Base-by-base conservation (phyloP, 1,140 invertebrate species). In the Ctenoplectra terminalis region DNA sequence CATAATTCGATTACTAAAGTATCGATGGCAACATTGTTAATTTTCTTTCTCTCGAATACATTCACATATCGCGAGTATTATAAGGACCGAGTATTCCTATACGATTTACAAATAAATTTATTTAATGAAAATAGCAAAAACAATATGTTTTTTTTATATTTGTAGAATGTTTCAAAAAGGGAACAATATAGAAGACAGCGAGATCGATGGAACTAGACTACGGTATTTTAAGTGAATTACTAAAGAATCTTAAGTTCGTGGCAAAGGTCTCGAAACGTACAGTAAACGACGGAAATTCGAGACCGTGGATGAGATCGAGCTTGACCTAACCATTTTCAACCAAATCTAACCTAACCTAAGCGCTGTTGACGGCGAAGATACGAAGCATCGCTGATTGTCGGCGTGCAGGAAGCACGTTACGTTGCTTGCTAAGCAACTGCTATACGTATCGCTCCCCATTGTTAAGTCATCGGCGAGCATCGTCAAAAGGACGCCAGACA, bases 331-430 rank as follows among this genome's bases (percentile, higher is more conserved):
- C 63, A 17, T 75, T 67, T 52, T 60, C 60, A 66, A 34, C 48
- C 54, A 48, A 58, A 69, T 52, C 54, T 64, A 63, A 46, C 20
- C 40, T 70, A 37, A 77, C 56, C 54, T 82, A 79, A 88, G 69
- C 80, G 80, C 74, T 67, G 64, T 67, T n/a, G 46, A 50, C 79
- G 78, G 76, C 78, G 26, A 74, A 54, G 58, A 82, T 31, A 69
- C n/a, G 86, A 87, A 83, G 64, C 73, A 75, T 77, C 46, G 67
- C 58, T 75, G 46, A 72, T 72, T 13, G 52, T 79, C 77, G 69
- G 56, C 56, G 69, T 63, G 56, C 46, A 73, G 58, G 69, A 80
- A 80, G 29, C 69, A 48, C 46, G 67, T 52, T 63, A 50, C 23
- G 48, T 63, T 64, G 69, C 26, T 46, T 29, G 48, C 29, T 43